Percentiles rank a stretch among this genome's conserved stretches.
phyloP scores from a whole-genome alignment of 1,140 invertebrate species.

The Pogonomyrmex barbatus region DNA sequence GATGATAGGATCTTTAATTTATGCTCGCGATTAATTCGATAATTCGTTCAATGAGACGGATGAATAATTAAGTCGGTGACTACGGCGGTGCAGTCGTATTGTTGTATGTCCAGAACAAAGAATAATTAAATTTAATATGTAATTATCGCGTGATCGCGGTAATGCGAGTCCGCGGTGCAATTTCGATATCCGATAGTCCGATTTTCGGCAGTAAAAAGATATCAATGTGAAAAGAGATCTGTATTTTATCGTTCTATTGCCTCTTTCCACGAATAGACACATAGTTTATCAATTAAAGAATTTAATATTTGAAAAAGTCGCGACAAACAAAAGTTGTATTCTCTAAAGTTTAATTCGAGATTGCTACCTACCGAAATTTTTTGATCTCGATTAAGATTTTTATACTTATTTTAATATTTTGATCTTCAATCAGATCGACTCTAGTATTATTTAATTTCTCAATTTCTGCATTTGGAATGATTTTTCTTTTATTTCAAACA shows the following conservation, averaged over 20 bases:
- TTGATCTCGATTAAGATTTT: too few relatives aligned
- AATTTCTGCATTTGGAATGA: too few relatives aligned
- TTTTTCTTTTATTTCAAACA: too few relatives aligned
- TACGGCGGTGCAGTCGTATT: not conserved
- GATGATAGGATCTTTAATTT: slow-evolving; percentile 44
- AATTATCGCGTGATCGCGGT: not conserved
- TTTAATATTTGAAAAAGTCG: not conserved
- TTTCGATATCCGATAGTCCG: not conserved
- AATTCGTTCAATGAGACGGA: slow-evolving; percentile 40
- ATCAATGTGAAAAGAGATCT: not conserved
- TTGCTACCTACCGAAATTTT: too few relatives aligned
- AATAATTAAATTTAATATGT: slow-evolving; percentile 39
- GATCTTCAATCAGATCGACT: too few relatives aligned
- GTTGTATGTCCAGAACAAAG: not conserved
- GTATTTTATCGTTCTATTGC: not conserved
- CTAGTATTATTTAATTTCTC: too few relatives aligned
- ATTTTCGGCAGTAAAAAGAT: not conserved
- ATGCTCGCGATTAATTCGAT: slow-evolving; percentile 55
- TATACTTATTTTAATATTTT: too few relatives aligned
- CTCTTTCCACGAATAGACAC: not conserved
- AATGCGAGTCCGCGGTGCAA: slow-evolving; percentile 9
- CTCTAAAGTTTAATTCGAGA: not conserved
- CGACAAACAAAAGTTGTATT: not conserved
- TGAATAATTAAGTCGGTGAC: slow-evolving; percentile 44
- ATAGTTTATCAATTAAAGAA: not conserved